Conservation (phyloP, 2,888 invertebrate species). For the Eupithecia insigniata region DNA sequence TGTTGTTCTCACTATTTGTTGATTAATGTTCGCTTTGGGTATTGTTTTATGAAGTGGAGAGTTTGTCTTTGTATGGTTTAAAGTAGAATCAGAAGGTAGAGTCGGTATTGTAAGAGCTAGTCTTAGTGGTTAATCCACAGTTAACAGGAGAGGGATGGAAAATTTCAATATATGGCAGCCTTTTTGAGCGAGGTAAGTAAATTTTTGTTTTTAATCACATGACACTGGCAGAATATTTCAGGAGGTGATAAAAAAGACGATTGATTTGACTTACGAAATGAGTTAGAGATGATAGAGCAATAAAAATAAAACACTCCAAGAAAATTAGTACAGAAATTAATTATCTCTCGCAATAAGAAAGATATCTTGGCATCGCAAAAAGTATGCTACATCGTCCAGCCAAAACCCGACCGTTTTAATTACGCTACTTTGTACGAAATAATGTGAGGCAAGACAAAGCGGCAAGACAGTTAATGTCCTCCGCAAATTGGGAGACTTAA, state of each 20-base stretch:
- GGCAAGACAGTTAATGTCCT: constrained; percentile 71
- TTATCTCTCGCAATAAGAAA: constrained; percentile 26
- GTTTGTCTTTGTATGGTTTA: constrained; percentile 15
- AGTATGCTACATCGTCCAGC: constrained; percentile 53
- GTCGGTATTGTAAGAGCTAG: not conserved
- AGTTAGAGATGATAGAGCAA: constrained; percentile 5
- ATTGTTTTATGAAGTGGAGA: constrained; percentile 33
- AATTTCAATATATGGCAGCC: not conserved
- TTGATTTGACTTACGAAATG: not conserved
- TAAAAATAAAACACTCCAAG: constrained; percentile 15
- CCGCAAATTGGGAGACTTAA: constrained; percentile 79
- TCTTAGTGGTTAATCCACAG: not conserved
- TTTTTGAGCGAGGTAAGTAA: not conserved
- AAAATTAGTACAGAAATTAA: constrained; percentile 28
- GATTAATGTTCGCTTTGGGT: constrained; percentile 56
- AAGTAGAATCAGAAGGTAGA: not conserved
- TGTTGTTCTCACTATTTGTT: constrained; percentile 63
- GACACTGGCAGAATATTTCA: not conserved
- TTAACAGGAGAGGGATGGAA: not conserved
- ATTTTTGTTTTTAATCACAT: not conserved
- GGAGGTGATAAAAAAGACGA: not conserved
- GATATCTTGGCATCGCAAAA: constrained; percentile 46
- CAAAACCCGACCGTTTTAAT: constrained; percentile 67
- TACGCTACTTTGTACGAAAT: constrained; percentile 74
- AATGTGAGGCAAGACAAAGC: constrained; percentile 74